Conservation (phyloP, 2,113 vertebrate genomes). For the Empidonax alnorum region DNA sequence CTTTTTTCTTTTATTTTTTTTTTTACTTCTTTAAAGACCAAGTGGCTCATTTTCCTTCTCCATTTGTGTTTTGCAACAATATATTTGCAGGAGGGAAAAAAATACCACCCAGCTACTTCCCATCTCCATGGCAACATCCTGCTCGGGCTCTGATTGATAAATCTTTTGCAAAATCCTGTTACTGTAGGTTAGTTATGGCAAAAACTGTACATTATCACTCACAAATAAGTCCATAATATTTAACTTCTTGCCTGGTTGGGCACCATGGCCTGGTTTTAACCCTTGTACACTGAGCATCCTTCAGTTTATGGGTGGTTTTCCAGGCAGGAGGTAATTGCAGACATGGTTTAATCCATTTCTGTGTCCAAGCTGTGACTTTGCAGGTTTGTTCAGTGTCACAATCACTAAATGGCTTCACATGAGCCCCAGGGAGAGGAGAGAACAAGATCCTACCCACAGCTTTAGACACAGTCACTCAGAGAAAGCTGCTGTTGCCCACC, state of each 20-base stretch:
- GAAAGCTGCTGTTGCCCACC: background rate
- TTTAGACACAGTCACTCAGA: background rate
- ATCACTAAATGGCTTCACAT: accelerated
- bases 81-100: slow-evolving; percentile 43
- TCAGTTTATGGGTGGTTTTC: accelerated
- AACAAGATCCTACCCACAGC: background rate
- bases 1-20: background rate
- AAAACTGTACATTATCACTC: background rate
- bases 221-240: background rate
- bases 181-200: background rate
- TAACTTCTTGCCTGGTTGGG: background rate
- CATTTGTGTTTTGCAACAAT: slow-evolving; percentile 28
- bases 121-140: slow-evolving; percentile 75
- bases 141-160: slow-evolving; percentile 50
- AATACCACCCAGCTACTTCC: slow-evolving; percentile 42
- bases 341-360: accelerated
- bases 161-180: slow-evolving; percentile 5
- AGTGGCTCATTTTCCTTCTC: background rate
- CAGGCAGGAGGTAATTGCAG: background rate
- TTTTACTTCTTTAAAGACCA: background rate
- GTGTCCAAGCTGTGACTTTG: background rate
- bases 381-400: background rate
- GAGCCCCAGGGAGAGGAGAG: background rate
- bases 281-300: background rate
- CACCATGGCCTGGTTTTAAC: background rate